phyloP scores from a whole-genome alignment of 2,888 invertebrate genomes.

The Torymus aiolomorphi region DNA sequence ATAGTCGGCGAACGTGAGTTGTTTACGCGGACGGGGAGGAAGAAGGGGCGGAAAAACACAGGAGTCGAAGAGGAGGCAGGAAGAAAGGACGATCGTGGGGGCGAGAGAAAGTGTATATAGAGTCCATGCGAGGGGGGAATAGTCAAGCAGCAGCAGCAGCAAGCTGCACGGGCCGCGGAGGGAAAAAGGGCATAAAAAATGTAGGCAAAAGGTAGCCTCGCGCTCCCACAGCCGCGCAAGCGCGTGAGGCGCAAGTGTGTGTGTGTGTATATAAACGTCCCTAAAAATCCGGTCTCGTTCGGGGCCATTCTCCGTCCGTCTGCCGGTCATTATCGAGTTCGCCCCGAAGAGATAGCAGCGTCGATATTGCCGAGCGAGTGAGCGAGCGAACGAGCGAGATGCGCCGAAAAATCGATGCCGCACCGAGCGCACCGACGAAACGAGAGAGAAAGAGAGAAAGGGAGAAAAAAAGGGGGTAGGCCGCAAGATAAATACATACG shows the following conservation, averaged over 20 bases:
- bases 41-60: neutral
- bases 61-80: slow-evolving; percentile 4
- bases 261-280: slow-evolving; percentile 12
- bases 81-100: neutral
- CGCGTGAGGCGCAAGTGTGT: too few species aligned
- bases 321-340: slow-evolving; percentile 60
- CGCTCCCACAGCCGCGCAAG: slow-evolving; percentile 59
- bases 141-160: too few species aligned
- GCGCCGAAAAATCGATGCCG: slow-evolving; percentile 44
- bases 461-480: slow-evolving; percentile 44
- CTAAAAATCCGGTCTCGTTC: slow-evolving; percentile 54
- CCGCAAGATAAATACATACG: slow-evolving; percentile 52
- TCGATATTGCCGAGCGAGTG: slow-evolving; percentile 40
- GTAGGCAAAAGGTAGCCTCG: slow-evolving; percentile 59
- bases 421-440: neutral
- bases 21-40: slow-evolving; percentile 4
- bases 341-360: slow-evolving; percentile 48
- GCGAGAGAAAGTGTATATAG: too few species aligned
- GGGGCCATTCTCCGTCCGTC: slow-evolving; percentile 43
- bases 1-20: neutral
- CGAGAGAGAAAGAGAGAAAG: slow-evolving; percentile 18
- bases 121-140: too few species aligned
- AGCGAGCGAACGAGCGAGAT: slow-evolving; percentile 11
- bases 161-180: neutral
- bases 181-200: neutral